These are phyloP conservation scores for Sebastes wilsoni DNA, from an alignment of 2,797 vertebrate genomes.

Conservation along the genomic window DNA sequence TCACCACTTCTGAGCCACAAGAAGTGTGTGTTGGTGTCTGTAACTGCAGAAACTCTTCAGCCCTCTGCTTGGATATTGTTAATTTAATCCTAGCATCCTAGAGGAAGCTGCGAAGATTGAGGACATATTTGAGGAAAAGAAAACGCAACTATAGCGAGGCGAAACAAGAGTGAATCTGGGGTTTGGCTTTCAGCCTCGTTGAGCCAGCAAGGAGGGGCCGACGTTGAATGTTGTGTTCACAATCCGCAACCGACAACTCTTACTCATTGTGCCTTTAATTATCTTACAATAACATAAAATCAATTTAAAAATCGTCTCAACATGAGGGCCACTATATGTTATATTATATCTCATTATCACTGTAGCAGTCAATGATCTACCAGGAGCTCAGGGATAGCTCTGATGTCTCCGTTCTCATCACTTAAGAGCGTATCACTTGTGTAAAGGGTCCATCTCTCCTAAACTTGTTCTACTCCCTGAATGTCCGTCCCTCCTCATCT, in stretches of 20 bases:
- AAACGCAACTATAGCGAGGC: not conserved
- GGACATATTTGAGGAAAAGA: too few species aligned
- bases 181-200: too few species aligned
- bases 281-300: not conserved
- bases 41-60: too few species aligned
- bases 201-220: accelerated
- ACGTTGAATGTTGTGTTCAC: not conserved
- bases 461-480: constrained; percentile 7
- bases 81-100: not conserved
- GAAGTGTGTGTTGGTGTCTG: too few species aligned
- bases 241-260: not conserved
- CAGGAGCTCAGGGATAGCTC: not conserved
- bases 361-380: not conserved
- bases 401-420: not conserved
- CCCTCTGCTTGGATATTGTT: not conserved
- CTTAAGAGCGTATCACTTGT: not conserved
- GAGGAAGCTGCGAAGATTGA: not conserved
- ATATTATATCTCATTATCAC: not conserved
- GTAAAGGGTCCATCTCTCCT: not conserved
- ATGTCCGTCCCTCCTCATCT: not conserved
- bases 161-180: not conserved
- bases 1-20: not conserved
- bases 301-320: not conserved
- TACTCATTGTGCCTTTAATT: not conserved
- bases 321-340: not conserved